Percentiles rank a stretch among this genome's conserved stretches.
Evolutionary conservation across 2,113 vertebrate genomes (phyloP).

Genomic region (Tachysurus fulvidraco): DNA sequence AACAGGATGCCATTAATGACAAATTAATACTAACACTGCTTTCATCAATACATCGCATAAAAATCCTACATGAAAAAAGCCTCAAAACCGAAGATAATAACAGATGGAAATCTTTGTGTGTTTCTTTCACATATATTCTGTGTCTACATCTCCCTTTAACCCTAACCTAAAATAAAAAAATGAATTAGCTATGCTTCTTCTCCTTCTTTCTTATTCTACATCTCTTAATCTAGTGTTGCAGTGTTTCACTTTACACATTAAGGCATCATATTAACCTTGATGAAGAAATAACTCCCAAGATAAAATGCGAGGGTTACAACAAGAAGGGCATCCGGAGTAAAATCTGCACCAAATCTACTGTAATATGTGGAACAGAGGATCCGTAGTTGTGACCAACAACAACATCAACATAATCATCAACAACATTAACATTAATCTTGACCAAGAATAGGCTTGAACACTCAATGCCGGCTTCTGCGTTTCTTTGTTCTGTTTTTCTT

Average conservation of each 20-base stretch:
- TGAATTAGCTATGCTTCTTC: neutral
- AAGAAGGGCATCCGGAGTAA: no score
- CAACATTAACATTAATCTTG: neutral
- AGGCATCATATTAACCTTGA: neutral
- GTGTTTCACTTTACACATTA: neutral
- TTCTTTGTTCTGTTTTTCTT: neutral
- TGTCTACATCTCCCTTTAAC: neutral
- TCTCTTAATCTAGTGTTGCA: neutral
- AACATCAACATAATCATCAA: no score
- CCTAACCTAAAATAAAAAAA: neutral
- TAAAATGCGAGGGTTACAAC: no score
- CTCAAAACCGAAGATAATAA: no score
- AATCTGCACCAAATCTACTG: no score
- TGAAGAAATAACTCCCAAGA: no score
- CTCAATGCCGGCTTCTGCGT: no score
- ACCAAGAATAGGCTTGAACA: neutral
- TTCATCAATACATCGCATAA: neutral
- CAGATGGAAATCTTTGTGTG: neutral
- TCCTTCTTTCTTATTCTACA: neutral
- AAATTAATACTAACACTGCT: neutral
- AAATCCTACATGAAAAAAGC: no score
- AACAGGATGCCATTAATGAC: neutral
- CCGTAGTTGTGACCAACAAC: no score
- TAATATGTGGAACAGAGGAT: no score
- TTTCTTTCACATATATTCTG: neutral